Percentiles rank a stretch among this genome's conserved stretches.
These are phyloP conservation scores for Scaptomyza parva DNA, from an alignment of 2,888 invertebrate genomes.

Conservation along the genomic window DNA sequence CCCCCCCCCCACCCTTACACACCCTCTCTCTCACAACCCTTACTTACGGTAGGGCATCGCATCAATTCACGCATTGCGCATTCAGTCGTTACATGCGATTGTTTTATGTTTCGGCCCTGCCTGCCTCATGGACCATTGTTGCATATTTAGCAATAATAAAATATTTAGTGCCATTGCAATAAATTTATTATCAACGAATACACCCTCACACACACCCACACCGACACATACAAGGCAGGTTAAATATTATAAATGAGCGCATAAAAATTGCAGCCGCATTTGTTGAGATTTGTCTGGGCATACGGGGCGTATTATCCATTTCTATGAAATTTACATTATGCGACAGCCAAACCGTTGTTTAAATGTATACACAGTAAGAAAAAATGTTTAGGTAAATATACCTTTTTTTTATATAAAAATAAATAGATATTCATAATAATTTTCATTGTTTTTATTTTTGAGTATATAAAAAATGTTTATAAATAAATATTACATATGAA, in stretches of 20 bases:
- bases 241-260: slow-evolving; percentile 68
- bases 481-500: too few relatives aligned
- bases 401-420: background rate
- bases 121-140: slow-evolving; percentile 62
- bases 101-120: slow-evolving; percentile 68
- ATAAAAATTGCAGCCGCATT: slow-evolving; percentile 59
- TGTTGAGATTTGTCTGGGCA: slow-evolving; percentile 47
- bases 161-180: slow-evolving; percentile 76
- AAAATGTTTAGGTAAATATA: background rate
- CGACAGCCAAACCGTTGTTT: slow-evolving; percentile 14
- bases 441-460: too few relatives aligned
- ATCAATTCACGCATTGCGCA: slow-evolving; percentile 59
- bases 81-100: slow-evolving; percentile 71
- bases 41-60: slow-evolving; percentile 15
- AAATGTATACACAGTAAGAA: background rate
- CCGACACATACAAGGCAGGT: slow-evolving; percentile 34
- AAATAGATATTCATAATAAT: too few relatives aligned
- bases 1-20: background rate
- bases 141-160: slow-evolving; percentile 80
- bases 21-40: background rate
- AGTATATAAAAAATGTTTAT: too few relatives aligned
- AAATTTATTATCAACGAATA: slow-evolving; percentile 69
- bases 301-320: slow-evolving; percentile 61
- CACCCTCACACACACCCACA: slow-evolving; percentile 13
- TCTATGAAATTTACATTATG: slow-evolving; percentile 50